A percentile compares a stretch with the other conserved stretches of the same genome.
Evolutionary conservation across 2,797 vertebrate species (phyloP).

Genomic region (Chaetophractus vellerosus): DNA sequence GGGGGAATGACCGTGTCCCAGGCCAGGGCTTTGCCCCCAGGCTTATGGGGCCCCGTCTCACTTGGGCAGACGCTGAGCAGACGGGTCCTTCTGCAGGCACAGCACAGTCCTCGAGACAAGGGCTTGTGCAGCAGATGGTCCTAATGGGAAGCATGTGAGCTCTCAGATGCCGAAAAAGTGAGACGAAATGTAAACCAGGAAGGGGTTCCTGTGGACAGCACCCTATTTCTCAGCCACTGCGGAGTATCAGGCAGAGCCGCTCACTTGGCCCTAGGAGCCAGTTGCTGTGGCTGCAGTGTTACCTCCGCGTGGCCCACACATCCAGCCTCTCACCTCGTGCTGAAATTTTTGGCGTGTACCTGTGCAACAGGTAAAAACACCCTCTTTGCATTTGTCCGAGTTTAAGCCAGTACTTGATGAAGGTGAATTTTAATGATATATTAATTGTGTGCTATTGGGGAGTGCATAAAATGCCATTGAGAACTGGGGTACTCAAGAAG

Average conservation of each 20-base stretch:
- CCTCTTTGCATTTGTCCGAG: neutral
- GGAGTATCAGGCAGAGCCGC: neutral
- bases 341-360: neutral
- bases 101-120: neutral
- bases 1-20: neutral
- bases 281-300: neutral
- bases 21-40: neutral
- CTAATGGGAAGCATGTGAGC: neutral
- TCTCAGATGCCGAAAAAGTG: slow-evolving; percentile 22
- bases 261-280: neutral
- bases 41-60: no score
- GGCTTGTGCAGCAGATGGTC: neutral
- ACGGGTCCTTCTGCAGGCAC: neutral
- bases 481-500: no score
- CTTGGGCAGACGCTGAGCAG: neutral
- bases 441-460: neutral
- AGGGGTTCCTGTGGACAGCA: neutral
- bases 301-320: neutral
- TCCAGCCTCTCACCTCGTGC: neutral
- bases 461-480: neutral
- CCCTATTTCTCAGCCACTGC: neutral
- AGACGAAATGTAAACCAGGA: neutral
- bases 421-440: neutral
- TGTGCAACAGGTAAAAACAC: neutral
- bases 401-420: neutral